phyloP scores from a whole-genome alignment of 2,113 vertebrate genomes.

The Lophura nycthemera region DNA sequence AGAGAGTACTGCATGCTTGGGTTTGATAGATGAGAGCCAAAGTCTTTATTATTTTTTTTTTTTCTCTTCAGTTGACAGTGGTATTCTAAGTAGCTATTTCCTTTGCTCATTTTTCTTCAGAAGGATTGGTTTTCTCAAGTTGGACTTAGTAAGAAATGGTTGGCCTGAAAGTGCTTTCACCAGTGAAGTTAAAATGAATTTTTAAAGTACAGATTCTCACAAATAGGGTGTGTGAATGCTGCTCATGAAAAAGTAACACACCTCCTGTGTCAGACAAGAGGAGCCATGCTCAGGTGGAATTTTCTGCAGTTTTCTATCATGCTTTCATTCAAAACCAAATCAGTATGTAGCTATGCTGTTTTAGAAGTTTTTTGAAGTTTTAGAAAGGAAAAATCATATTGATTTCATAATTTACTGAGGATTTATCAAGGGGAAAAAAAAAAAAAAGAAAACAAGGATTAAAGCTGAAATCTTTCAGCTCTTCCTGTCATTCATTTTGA shows the following conservation, averaged over 20 bases:
- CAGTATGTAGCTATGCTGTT: not conserved
- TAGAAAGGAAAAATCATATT: not conserved
- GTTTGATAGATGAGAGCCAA: not conserved
- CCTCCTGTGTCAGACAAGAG: not conserved
- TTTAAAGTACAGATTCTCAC: not conserved
- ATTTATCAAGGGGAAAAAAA: not conserved
- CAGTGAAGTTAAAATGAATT: not conserved
- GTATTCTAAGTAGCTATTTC: not conserved
- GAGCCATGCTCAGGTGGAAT: not conserved
- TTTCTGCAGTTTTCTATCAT: not conserved
- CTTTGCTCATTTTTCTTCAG: not conserved
- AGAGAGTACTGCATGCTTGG: not conserved
- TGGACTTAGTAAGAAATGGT: not conserved
- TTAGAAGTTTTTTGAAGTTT: not conserved
- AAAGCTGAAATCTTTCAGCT: not conserved
- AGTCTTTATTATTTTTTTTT: not conserved
- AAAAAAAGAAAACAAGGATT: not conserved
- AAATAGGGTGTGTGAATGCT: not conserved
- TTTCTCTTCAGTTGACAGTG: not conserved
- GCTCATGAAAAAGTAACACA: not conserved
- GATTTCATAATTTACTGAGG: not conserved
- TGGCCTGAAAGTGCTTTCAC: not conserved
- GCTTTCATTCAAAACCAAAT: not conserved
- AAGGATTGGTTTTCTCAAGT: not conserved
- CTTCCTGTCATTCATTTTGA: not conserved